These are phyloP conservation scores for Masnerella sp. DNA, from an alignment of 2,888 invertebrate species.

Conservation along the genomic window DNA sequence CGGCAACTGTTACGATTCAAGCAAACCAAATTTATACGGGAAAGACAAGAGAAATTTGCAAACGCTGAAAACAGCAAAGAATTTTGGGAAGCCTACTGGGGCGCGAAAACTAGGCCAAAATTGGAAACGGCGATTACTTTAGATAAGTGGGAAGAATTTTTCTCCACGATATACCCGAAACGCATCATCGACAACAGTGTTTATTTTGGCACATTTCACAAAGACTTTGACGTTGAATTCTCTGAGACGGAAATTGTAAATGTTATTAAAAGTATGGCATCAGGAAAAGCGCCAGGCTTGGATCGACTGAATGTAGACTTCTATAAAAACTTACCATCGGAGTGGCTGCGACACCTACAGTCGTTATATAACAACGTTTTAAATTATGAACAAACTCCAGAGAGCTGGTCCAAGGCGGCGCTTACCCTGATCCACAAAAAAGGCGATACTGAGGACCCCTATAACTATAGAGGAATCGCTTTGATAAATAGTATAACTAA, in stretches of 20 bases:
- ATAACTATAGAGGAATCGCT: constrained; percentile 7
- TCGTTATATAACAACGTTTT: background rate
- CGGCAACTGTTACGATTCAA: background rate
- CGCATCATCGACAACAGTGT: background rate
- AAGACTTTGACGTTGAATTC: background rate
- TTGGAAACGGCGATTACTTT: background rate
- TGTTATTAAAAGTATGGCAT: background rate
- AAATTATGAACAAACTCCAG: background rate
- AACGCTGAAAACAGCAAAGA: background rate
- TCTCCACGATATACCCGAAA: background rate
- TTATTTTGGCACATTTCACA: background rate
- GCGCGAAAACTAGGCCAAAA: too few relatives aligned
- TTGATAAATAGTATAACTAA: constrained; percentile 1
- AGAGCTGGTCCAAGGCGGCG: background rate
- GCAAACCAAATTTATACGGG: background rate
- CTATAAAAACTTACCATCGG: background rate
- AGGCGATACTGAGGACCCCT: background rate
- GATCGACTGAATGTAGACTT: background rate
- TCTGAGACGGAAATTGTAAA: background rate
- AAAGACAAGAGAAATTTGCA: constrained; percentile 1
- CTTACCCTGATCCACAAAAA: constrained; percentile 2
- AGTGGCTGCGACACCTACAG: background rate
- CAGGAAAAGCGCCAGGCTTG: background rate
- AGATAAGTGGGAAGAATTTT: background rate
- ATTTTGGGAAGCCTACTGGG: background rate